phyloP scores from a whole-genome alignment of 2,113 vertebrate genomes.

The Pseudonaja textilis region DNA sequence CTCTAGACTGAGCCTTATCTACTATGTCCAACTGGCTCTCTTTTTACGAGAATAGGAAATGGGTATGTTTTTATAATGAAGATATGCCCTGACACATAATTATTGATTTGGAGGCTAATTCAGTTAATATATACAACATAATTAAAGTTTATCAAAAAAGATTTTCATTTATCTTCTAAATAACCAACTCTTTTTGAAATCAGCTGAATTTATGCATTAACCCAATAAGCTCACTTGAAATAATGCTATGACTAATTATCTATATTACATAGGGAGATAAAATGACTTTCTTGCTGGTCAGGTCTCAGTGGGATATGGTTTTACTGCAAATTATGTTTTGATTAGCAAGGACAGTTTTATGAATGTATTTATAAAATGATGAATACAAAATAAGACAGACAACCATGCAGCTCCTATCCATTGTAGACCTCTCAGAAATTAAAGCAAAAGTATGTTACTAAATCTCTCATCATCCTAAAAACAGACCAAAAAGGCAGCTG shows the following conservation, averaged over 20 bases:
- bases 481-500: not conserved
- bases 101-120: slow-evolving; percentile 32
- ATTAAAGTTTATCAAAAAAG: slow-evolving; percentile 24
- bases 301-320: not conserved
- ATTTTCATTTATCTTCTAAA: slow-evolving; percentile 25
- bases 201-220: slow-evolving; percentile 28
- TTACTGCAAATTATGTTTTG: not conserved
- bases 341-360: slow-evolving; percentile 5
- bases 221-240: slow-evolving; percentile 25
- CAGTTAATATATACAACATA: slow-evolving; percentile 33
- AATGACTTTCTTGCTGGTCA: slow-evolving; percentile 1
- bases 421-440: slow-evolving; percentile 18
- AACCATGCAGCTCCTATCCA: not conserved
- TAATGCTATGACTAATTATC: slow-evolving; percentile 11
- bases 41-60: not conserved
- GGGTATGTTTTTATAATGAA: not conserved
- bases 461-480: not conserved
- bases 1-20: not conserved
- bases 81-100: slow-evolving; percentile 23
- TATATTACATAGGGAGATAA: not conserved
- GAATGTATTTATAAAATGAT: not conserved
- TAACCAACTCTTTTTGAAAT: slow-evolving; percentile 13
- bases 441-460: not conserved
- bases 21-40: not conserved
- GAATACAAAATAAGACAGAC: not conserved